Percentiles rank a stretch among this genome's conserved stretches.
Evolutionary conservation across 30 jellyfish, hydroid and myxozoan genomes (phyloP).

Genomic region (Turritopsis dohrnii): DNA sequence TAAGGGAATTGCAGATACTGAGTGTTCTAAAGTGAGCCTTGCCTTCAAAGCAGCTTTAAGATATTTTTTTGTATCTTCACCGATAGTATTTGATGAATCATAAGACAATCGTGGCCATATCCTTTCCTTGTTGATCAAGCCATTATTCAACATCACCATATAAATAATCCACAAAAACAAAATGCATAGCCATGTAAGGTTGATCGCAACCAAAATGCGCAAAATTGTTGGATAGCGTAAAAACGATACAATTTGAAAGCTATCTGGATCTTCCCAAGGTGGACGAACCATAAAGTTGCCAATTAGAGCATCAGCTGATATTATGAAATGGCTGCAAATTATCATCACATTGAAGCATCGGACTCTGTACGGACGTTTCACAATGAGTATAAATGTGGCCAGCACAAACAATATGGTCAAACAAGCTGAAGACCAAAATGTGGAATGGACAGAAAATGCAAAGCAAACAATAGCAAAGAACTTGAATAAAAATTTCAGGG

Average conservation of each 20-base stretch:
- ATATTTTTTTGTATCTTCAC: constrained; percentile 73
- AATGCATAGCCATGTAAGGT: constrained; percentile 61
- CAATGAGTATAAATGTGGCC: constrained; percentile 44
- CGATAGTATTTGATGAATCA: constrained; percentile 67
- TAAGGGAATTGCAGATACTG: constrained; percentile 70
- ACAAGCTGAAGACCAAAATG: constrained; percentile 75
- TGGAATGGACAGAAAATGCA: constrained; percentile 66
- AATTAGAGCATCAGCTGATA: constrained; percentile 61
- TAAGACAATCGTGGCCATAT: constrained; percentile 89
- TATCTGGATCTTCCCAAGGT: constrained; percentile 79
- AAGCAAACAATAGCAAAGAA: constrained; percentile 45
- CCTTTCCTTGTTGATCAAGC: constrained; percentile 41
- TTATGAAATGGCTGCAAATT: constrained; percentile 46
- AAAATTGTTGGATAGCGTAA: constrained; percentile 76
- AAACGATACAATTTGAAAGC: constrained; percentile 80
- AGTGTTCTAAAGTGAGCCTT: constrained; percentile 70
- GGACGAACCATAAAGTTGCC: constrained; percentile 90
- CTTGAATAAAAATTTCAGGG: constrained; percentile 70
- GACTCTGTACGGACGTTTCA: constrained; percentile 81
- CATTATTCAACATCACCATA: constrained; percentile 48
- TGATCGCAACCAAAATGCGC: constrained; percentile 57
- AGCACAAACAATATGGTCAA: constrained; percentile 51
- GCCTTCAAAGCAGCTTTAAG: constrained; percentile 83
- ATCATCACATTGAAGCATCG: constrained; percentile 65
- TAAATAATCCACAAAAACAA: constrained; percentile 53